Base-by-base conservation (phyloP, 2,888 invertebrate species). In the Drosophila prostipennis region DNA sequence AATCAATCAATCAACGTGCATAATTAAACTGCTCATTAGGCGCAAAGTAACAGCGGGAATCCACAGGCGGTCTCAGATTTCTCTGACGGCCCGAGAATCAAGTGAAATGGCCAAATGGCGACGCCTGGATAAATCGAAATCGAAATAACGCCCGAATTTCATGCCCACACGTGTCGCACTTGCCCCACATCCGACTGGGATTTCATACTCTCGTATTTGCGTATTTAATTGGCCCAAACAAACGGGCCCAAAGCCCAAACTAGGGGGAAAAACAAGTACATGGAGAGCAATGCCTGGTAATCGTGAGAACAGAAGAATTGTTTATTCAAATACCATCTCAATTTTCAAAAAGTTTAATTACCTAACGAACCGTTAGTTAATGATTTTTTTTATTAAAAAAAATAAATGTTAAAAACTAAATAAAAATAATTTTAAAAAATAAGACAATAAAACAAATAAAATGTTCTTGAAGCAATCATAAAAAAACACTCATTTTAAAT, bases 21-120 rank as follows among this genome's bases (percentile, higher is more conserved):
- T 87, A 85, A 87, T 87, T 87, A 72, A 81, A 74, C 79, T 74
- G 72, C 70, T 78, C 77, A 84, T 86, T 80, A 80, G 65, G 58
- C 59, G 73, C 19, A 29, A 43, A 49, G 61, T 43, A 49, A 64
- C 54, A 68, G 49, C 48, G 42, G 39, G 14, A 16, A 11, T 39
- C 74, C 29, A 43, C 55, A 49, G 68, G 72, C 39, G 58, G 72
- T 60, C 60, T 26, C 23, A 6, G 16, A 32, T 37, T 60, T 19
- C 60, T 43, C 52, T n/a, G 39, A 14, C 48, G 29, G 39, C 29
- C 32, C 11, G 49, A 56, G 34, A 34, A 11, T 14, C 49, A 32
- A 64, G 45, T 39, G 36, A 42, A 26, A 43, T 26, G n/a, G 51
- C 14, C 34, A 37, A 42, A 19, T 37, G 36, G 34, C 43, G 40